Percentiles rank a stretch among this genome's conserved stretches.
Evolutionary conservation across 2,797 vertebrate genomes (phyloP).

Genomic region (Eleutherodactylus coqui): DNA sequence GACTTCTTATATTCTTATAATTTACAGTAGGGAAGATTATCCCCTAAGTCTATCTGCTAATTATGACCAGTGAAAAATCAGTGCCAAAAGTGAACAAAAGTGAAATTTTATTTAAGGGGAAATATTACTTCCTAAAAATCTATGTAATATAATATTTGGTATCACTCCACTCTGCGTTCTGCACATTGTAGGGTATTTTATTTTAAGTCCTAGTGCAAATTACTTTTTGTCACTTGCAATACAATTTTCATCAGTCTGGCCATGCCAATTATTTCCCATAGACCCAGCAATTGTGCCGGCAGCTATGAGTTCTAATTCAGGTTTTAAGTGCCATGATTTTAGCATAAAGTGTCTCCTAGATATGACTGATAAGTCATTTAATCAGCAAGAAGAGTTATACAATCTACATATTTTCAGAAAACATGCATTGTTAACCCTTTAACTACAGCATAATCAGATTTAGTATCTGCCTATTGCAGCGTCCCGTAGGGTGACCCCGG

Average conservation of each 20-base stretch:
- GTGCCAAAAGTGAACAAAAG: too few relatives aligned
- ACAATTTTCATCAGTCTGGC: neutral
- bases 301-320: constrained; percentile 3
- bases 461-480: neutral
- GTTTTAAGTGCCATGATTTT: constrained; percentile 1
- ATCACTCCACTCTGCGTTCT: neutral
- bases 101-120: too few relatives aligned
- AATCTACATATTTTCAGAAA: neutral
- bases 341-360: neutral
- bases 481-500: too few relatives aligned
- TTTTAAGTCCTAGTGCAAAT: neutral
- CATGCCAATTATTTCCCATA: neutral
- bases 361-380: neutral
- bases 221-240: neutral
- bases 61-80: too few relatives aligned
- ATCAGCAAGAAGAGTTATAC: neutral
- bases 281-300: neutral
- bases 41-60: too few relatives aligned
- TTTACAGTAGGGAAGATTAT: too few relatives aligned
- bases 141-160: neutral
- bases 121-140: neutral
- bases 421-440: neutral
- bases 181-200: neutral
- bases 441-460: neutral
- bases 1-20: too few relatives aligned